phyloP scores from a whole-genome alignment of 2,888 invertebrate genomes.

The Apodemia mormo region DNA sequence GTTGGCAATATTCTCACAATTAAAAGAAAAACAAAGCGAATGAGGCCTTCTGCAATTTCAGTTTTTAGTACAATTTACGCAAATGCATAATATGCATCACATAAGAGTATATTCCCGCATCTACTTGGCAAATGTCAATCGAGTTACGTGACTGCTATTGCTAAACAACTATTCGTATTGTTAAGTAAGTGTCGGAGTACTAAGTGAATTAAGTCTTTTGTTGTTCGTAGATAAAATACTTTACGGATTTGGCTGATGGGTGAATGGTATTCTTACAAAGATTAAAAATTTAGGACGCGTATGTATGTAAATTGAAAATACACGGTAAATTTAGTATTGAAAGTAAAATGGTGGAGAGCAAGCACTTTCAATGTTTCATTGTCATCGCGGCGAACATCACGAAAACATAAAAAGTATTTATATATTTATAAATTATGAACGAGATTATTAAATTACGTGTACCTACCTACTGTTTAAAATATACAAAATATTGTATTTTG shows the following conservation, averaged over 20 bases:
- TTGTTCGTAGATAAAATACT: slow-evolving; percentile 11
- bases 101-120: slow-evolving; percentile 17
- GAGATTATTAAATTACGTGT: too few relatives aligned
- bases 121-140: slow-evolving; percentile 18
- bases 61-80: slow-evolving; percentile 18
- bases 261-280: slow-evolving; percentile 1
- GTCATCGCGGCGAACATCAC: too few relatives aligned
- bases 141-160: slow-evolving; percentile 10
- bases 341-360: too few relatives aligned
- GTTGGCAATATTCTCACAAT: slow-evolving; percentile 14
- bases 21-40: slow-evolving; percentile 14
- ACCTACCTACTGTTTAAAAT: too few relatives aligned
- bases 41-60: background rate
- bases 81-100: slow-evolving; percentile 20
- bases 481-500: too few relatives aligned
- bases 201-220: slow-evolving; percentile 17
- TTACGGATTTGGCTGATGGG: slow-evolving; percentile 6
- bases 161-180: slow-evolving; percentile 15
- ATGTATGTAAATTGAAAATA: slow-evolving; percentile 5
- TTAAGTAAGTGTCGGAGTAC: slow-evolving; percentile 13
- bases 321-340: background rate
- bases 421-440: too few relatives aligned
- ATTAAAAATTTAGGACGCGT: slow-evolving; percentile 8
- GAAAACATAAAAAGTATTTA: too few relatives aligned
- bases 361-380: background rate